Evolutionary conservation across 2,113 vertebrate genomes (phyloP), one percentile per base, ranked within the genome.

Genomic region (Bufo bufo): DNA sequence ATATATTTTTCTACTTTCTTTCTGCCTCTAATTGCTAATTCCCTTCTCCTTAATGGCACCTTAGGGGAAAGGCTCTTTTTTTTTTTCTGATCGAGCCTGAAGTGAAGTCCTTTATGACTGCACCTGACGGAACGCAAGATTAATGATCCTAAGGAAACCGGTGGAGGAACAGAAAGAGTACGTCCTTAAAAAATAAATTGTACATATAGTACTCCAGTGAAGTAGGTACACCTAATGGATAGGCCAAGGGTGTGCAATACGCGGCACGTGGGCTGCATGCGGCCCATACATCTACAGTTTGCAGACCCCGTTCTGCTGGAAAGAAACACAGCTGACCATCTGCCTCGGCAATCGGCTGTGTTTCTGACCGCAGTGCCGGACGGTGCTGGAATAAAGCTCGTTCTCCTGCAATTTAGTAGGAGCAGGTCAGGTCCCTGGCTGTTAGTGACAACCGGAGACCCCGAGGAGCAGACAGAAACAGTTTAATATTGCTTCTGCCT

Each of bases 1-100:
- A 89, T 84, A 89, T 89, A 89, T 89, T 89, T 88, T 89, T 89
- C 87, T 89, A 89, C 87, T 89, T 89, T 89, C 87, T 89, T 89
- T 59, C 86, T 78, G 81, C 87, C 74, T 77, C 87, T 89, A 84
- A 89, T 89, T 82, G 74, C 87, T 89, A 84, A 89, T 89, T 89
- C 80, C 77, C 87, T 89, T 82, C 82, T 89, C 33, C 82, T 89
- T 89, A 89, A 89, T 89, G 74, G 87, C 87, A 89, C 87, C 87
- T 84, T 78, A 69, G 87, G 87, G 87, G 87, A 89, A 84, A 59
- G 49, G 52, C 45, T 86, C 56, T 81, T 88, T 84, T 88, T 81
- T 83, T 17, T 78, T 23, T 74, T 33, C 33, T 33, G 33, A 84
- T 89, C 82, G 23, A 47, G 71, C 61, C 82, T 84, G 82, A 78